Evolutionary conservation across 2,113 vertebrate species (phyloP), one percentile per base, ranked within the genome.

Genomic region (Setophaga kirtlandii): DNA sequence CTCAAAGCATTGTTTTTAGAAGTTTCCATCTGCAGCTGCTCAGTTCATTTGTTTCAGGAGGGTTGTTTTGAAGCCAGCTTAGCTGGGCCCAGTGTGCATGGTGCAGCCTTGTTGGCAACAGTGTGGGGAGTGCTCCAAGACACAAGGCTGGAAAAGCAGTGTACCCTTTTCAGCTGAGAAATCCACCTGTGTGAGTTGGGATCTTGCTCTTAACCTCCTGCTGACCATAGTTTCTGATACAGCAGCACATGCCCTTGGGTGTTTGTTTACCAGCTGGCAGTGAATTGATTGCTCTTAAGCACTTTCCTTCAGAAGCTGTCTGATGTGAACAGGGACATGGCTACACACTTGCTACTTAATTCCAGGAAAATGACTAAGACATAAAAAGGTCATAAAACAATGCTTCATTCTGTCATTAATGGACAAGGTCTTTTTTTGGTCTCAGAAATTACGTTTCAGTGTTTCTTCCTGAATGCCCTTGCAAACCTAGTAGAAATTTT

Each of bases 51-150:
- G 12, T 80, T 90, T 93, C 3, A 1, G 42, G 28, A 56, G 39
- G 10, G 21, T 39, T 63, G 12, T 31, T 63, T 59, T 33, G 21
- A 76, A 31, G 27, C 28, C 41, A 22, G 33, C 17, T 58, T 33
- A 41, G 37, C 39, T 60, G 16, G 30, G 46, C 17, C 18, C 24
- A 4, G n/a, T 19, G 24, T 6, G 4, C 0, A 0, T 0, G 1
- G n/a, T 65, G 37, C 59, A 52, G 41, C 21, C 53, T 49, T 30
- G 0, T 2, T 33, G 56, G 56, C n/a, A 78, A 49, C 3, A 9
- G 11, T 18, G 0, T 4, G 7, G 24, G 16, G 8, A 49, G 46
- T 27, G 31, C 33, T 76, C 46, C 24, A 3, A 49, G n/a, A 19
- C 9, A 30, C n/a, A 42, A 15, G 35, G 37, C 30, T 63, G 27